Percentiles rank a stretch among this genome's conserved stretches.
Evolutionary conservation across 1,140 invertebrate genomes (phyloP).

Genomic region (Lordiphosa collinella): DNA sequence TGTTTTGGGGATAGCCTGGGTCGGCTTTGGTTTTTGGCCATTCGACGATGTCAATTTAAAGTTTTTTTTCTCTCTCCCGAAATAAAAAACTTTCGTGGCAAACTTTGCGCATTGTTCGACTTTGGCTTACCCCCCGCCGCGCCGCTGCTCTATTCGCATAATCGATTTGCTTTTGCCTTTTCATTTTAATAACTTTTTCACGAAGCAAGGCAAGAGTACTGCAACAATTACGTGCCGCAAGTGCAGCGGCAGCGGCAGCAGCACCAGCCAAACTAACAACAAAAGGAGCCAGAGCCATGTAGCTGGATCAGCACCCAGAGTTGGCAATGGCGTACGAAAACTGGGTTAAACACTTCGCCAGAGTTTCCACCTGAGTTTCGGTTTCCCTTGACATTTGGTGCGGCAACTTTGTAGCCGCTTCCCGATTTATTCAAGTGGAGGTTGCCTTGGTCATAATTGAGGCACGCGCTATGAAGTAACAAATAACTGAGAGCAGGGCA

Average conservation of each 20-base stretch:
- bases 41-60: slow-evolving; percentile 72
- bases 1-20: slow-evolving; percentile 41
- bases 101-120: slow-evolving; percentile 36
- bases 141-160: slow-evolving; percentile 44
- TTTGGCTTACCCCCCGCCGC: background rate
- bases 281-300: slow-evolving; percentile 17
- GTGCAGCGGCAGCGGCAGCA: slow-evolving; percentile 4
- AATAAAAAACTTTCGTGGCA: slow-evolving; percentile 54
- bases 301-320: slow-evolving; percentile 31
- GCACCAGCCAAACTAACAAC: slow-evolving; percentile 38
- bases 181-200: slow-evolving; percentile 72
- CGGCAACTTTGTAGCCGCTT: slow-evolving; percentile 34
- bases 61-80: slow-evolving; percentile 32
- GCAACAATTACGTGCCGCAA: slow-evolving; percentile 72
- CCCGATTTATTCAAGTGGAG: slow-evolving; percentile 47
- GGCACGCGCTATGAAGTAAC: slow-evolving; percentile 54
- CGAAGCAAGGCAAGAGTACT: slow-evolving; percentile 31
- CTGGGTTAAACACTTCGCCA: slow-evolving; percentile 67
- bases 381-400: slow-evolving; percentile 68
- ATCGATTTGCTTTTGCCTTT: slow-evolving; percentile 69
- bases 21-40: slow-evolving; percentile 55
- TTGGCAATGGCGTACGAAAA: slow-evolving; percentile 45
- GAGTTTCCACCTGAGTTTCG: slow-evolving; percentile 44
- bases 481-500: slow-evolving; percentile 20
- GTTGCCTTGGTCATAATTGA: slow-evolving; percentile 59